Conservation (phyloP, 2,888 invertebrate genomes). For the Tillus elongatus region DNA sequence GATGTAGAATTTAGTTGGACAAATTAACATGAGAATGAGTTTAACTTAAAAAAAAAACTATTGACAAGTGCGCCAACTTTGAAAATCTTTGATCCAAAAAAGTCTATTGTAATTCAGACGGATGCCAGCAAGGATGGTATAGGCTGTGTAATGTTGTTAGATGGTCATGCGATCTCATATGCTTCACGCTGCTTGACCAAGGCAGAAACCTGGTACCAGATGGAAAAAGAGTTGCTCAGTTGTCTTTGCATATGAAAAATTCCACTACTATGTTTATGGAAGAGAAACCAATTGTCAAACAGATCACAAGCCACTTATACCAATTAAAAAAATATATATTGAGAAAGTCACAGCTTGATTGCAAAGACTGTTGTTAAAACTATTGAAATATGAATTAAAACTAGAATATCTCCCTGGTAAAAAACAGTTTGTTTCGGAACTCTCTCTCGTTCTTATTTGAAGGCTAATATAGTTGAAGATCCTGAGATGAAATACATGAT, state of each 20-base stretch:
- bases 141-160: constrained; percentile 18
- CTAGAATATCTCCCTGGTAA: constrained; percentile 21
- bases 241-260: too few species aligned
- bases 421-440: constrained; percentile 19
- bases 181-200: constrained; percentile 17
- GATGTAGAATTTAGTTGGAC: constrained; percentile 16
- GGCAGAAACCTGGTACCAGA: constrained; percentile 25
- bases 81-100: constrained; percentile 15
- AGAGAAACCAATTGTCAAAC: too few species aligned
- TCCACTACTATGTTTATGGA: constrained; percentile 30
- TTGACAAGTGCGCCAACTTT: constrained; percentile 16
- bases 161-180: constrained; percentile 18
- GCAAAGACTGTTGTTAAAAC: constrained; percentile 20
- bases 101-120: constrained; percentile 16
- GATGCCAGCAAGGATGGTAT: constrained; percentile 18
- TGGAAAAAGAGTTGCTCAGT: constrained; percentile 31
- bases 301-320: constrained; percentile 28
- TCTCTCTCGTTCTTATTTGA: constrained; percentile 15
- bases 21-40: constrained; percentile 10
- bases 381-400: constrained; percentile 18
- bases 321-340: constrained; percentile 22
- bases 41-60: constrained; percentile 13
- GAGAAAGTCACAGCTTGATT: constrained; percentile 14
- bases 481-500: constrained; percentile 11
- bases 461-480: constrained; percentile 13